phyloP scores from a whole-genome alignment of 2,113 vertebrate species.

The Pseudopodoces humilis region DNA sequence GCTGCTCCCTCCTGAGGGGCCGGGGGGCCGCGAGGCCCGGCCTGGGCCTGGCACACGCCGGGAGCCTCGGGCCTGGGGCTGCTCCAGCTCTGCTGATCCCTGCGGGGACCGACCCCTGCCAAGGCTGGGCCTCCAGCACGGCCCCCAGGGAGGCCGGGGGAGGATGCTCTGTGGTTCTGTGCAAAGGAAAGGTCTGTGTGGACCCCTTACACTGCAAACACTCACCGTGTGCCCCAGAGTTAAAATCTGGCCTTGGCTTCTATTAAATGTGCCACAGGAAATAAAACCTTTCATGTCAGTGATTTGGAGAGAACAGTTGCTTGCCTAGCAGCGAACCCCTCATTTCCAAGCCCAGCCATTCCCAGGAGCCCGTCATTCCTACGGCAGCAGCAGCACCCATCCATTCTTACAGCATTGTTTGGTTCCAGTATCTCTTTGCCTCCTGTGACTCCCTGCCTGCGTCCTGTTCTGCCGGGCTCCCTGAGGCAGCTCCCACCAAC shows the following conservation, averaged over 20 bases:
- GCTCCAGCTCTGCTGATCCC: too few relatives aligned
- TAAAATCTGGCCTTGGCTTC: not conserved
- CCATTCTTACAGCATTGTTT: not conserved
- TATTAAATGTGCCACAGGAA: not conserved
- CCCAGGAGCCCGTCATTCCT: not conserved
- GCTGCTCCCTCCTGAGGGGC: not conserved
- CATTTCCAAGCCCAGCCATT: not conserved
- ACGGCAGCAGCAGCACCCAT: not conserved
- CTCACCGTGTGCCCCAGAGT: not conserved
- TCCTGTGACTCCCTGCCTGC: not conserved
- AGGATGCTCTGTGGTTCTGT: not conserved
- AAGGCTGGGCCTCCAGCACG: not conserved
- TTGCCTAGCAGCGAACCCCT: not conserved
- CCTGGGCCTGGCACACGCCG: too few relatives aligned
- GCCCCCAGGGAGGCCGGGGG: not conserved
- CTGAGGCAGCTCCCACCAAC: rapidly evolving
- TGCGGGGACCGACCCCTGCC: not conserved
- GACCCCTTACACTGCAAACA: not conserved
- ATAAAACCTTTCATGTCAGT: not conserved
- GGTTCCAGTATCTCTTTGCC: not conserved
- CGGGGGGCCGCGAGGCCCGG: too few relatives aligned
- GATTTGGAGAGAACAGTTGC: not conserved
- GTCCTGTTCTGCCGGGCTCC: not conserved
- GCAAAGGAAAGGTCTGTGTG: not conserved
- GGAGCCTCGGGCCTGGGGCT: too few relatives aligned